Evolutionary conservation across 2,113 vertebrate species (phyloP), one percentile per base, ranked within the genome.

Genomic region (Pachycephala philippinensis): DNA sequence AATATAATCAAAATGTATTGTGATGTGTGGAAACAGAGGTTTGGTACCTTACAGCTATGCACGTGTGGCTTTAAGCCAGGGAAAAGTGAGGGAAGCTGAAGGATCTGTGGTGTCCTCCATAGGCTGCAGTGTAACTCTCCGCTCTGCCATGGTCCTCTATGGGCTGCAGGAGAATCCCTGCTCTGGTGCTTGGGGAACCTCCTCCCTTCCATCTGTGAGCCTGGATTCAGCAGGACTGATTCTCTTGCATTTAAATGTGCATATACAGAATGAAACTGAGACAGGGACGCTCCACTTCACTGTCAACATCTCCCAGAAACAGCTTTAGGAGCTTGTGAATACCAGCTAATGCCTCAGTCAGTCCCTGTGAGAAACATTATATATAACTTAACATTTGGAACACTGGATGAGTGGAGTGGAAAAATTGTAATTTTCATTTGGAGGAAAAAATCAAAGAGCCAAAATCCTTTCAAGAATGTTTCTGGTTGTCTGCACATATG

Each of bases 391-490:
- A 71, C 28, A 26, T 84, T 84, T 66, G 79, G 23, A 79, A 7
- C 24, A 33, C 9, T n/a, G 30, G 15, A 35, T 66, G 28, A 45
- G 35, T 45, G 26, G 45, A 93, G 56, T 61, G 42, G 42, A 78
- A 91, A 78, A 79, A 56, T 7, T n/a, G 31, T 53, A 59, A 72
- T 83, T 92, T 88, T 85, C 24, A 44, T 71, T 78, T 87, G 20
- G 65, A 90, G 39, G 56, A n/a, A 49, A 65, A 85, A 76, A 87
- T 35, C 22, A 44, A 85, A 91, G 27, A 56, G 16, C 39, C 33
- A 52, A 75, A 85, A 75, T 60, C 15, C 22, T 95, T 95, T 91
- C 61, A 91, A 72, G 70, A 78, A 11, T 31, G 20, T 85, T 85
- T 95, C 63, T 91, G 57, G 35, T 49, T 96, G 40, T 79, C 82